Conservation (phyloP, 2,888 invertebrate species). For the Rhamphomyia laevipes region DNA sequence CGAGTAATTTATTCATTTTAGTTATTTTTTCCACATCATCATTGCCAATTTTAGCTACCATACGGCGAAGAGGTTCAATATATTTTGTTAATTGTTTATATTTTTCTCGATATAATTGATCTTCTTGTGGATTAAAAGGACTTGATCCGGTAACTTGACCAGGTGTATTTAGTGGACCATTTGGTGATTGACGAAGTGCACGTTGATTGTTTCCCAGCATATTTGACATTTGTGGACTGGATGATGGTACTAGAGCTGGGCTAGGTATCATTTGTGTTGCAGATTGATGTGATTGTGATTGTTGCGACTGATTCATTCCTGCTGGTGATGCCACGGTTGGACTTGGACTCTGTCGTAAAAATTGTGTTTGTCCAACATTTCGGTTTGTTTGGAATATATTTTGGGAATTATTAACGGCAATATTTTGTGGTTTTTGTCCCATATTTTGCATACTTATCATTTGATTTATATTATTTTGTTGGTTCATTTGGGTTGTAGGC, state of each 20-base stretch:
- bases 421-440: constrained; percentile 23
- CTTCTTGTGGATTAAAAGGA: constrained; percentile 61
- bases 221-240: constrained; percentile 51
- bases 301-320: constrained; percentile 32
- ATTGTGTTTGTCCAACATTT: constrained; percentile 61
- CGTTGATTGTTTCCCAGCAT: constrained; percentile 43
- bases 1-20: constrained; percentile 89
- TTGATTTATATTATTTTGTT: constrained; percentile 22
- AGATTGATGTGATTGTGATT: constrained; percentile 31
- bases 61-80: constrained; percentile 80
- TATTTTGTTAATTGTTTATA: constrained; percentile 87
- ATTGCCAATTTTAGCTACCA: constrained; percentile 79
- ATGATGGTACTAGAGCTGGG: constrained; percentile 56
- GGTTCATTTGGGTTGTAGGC: not conserved
- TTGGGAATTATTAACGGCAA: constrained; percentile 35
- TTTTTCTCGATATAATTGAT: constrained; percentile 86
- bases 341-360: constrained; percentile 67
- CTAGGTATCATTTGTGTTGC: constrained; percentile 54
- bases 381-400: constrained; percentile 43
- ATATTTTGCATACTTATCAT: constrained; percentile 33
- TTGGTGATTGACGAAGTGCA: constrained; percentile 65
- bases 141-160: constrained; percentile 44
- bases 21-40: constrained; percentile 82
- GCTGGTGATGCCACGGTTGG: constrained; percentile 64
- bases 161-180: constrained; percentile 73